A percentile compares a stretch with the other conserved stretches of the same genome.
These are phyloP conservation scores for Zaprionus lachaisei DNA, from an alignment of 1,140 invertebrate genomes.

Conservation along the genomic window DNA sequence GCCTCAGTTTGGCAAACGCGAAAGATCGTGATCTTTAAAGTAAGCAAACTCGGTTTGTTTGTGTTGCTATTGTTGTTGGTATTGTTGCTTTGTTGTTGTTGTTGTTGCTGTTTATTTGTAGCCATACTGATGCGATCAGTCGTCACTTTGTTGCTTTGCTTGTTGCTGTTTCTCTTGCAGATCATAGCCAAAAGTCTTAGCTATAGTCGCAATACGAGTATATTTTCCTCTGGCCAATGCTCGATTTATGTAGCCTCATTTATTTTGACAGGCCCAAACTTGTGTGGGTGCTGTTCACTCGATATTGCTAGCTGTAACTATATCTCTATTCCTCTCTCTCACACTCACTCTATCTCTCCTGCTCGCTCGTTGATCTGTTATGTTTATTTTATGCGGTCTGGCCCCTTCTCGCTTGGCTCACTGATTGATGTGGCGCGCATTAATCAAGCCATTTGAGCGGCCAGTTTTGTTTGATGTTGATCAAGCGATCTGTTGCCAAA, in stretches of 20 bases:
- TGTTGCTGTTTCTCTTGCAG: conserved; percentile 10
- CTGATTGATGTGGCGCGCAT: conserved; percentile 79
- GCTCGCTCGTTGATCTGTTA: conserved; percentile 25
- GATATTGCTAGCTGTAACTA: conserved; percentile 13
- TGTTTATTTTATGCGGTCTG: conserved; percentile 30
- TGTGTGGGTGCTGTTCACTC: conserved; percentile 36
- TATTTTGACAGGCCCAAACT: conserved; percentile 62
- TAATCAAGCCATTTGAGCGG: conserved; percentile 79
- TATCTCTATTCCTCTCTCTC: neutral
- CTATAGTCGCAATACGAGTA: conserved; percentile 15
- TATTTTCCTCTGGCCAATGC: conserved; percentile 28
- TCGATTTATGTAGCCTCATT: conserved; percentile 73
- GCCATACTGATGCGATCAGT: conserved; percentile 73
- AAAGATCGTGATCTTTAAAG: conserved; percentile 80
- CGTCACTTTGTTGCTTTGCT: conserved; percentile 54
- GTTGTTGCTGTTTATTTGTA: conserved; percentile 24
- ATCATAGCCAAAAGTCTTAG: conserved; percentile 11
- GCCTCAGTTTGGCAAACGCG: conserved; percentile 71
- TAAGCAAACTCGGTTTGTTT: conserved; percentile 49
- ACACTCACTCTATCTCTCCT: neutral
- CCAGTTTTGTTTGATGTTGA: conserved; percentile 69
- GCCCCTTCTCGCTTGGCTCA: conserved; percentile 16
- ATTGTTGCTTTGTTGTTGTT: conserved; percentile 35
- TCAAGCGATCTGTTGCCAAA: conserved; percentile 68
- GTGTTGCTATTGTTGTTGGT: conserved; percentile 35